Base-by-base conservation (phyloP, 2,797 vertebrate species). In the Scomberomorus guttatus region DNA sequence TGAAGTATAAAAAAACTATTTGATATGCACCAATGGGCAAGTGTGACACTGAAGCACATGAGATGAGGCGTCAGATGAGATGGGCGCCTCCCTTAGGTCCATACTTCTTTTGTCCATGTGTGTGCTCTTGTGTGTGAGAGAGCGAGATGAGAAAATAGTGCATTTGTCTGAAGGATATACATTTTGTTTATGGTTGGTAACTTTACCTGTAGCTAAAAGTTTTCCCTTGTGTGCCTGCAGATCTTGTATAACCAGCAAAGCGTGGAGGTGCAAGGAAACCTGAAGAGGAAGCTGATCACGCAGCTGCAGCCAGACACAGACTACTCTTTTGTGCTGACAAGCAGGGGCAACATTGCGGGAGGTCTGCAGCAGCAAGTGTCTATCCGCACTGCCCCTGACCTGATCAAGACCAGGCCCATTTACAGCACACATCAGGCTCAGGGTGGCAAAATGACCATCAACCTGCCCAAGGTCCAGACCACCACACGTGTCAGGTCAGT, bases 301-400 rank as follows among this genome's bases (percentile, higher is more conserved):
- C 95, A 96, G 82, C 95, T 99, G 72, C 96, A 97, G 93, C 98
- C 98, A 0, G 97, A 99, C 94, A 99, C 98, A 0, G 97, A 99
- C 72, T 99, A 99, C 92, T 99, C 98, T 0, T 99, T 99, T 27
- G 98, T 98, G 75, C 95, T 99, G 60, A 99, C 97, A 91, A 98
- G 97, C 90, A 95, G 97, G 0, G 98, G 98, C 44, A 98, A 96
- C 95, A 99, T 97, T 0, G 98, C 98, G 0, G 98, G 98, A 0
- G 98, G 98, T 44, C 95, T 99, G 24, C 98, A 99, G 93, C 98
- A 99, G 90, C 97, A 98, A 3, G 98, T 99, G 90, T 98, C 98
- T 61, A 98, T 99, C 92, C 98, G 97, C 80, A 99, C 98, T 0
- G 97, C 98, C 50, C 98, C 98, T 0, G 97, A 99, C 57, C 95